Conservation (phyloP, 1,140 invertebrate genomes). For the Ceratitis capitata region DNA sequence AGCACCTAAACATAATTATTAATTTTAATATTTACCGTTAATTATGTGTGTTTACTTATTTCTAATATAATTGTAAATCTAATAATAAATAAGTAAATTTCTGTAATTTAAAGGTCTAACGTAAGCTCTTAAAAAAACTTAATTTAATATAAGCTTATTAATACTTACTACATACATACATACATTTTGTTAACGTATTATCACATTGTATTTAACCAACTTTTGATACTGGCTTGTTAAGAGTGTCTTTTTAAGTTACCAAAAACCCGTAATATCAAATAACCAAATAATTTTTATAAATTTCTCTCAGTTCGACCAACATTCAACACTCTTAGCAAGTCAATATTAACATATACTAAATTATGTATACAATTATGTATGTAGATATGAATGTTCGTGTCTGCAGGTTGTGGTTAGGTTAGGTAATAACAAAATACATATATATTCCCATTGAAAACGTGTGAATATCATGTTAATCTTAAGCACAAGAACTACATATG, state of each 20-base stretch:
- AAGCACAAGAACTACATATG: no score
- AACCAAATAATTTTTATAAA: no score
- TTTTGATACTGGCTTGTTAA: background rate
- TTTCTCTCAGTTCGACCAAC: no score
- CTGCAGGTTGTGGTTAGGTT: background rate
- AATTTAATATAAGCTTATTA: background rate
- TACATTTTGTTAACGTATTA: background rate
- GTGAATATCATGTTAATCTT: background rate
- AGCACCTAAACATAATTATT: background rate
- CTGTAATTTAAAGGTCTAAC: background rate
- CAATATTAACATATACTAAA: background rate
- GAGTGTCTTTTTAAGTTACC: no score
- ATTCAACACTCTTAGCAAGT: background rate
- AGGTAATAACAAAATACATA: background rate
- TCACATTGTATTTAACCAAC: background rate
- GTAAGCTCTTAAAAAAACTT: no score
- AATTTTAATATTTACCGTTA: background rate
- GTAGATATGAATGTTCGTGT: background rate
- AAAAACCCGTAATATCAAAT: no score
- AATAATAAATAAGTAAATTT: background rate
- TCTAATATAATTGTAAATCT: background rate
- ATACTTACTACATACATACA: background rate
- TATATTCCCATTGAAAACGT: background rate
- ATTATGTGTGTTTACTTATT: background rate
- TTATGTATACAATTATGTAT: background rate